These are phyloP conservation scores for Syngnathoides biaculeatus DNA, from an alignment of 2,113 vertebrate species.

Conservation along the genomic window DNA sequence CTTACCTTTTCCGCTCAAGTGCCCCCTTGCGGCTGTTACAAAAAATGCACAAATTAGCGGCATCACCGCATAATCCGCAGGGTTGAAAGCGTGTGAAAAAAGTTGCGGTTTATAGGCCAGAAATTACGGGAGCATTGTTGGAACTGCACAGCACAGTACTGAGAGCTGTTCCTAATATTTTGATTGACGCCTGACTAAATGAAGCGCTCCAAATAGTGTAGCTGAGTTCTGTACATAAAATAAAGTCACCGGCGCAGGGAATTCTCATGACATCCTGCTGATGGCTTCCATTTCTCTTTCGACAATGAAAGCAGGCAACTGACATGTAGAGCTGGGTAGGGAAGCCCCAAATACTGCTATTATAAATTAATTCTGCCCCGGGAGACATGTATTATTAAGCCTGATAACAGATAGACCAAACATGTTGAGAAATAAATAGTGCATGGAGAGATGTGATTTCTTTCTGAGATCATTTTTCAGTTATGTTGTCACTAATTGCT, in stretches of 20 bases:
- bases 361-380: constrained; percentile 54
- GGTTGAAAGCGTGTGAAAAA: too few species aligned
- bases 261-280: constrained; percentile 34
- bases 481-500: background rate
- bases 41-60: too few species aligned
- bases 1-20: too few species aligned
- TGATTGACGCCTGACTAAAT: background rate
- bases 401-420: constrained; percentile 42
- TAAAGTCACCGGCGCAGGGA: constrained; percentile 16
- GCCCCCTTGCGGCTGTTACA: too few species aligned
- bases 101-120: too few species aligned
- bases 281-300: constrained; percentile 12
- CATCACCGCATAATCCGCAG: too few species aligned
- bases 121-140: too few species aligned
- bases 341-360: constrained; percentile 32
- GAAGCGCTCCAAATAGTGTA: background rate
- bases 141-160: too few species aligned
- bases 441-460: background rate
- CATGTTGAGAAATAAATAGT: constrained; percentile 27
- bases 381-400: constrained; percentile 52
- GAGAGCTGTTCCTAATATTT: background rate
- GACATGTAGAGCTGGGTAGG: constrained; percentile 18
- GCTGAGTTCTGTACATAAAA: background rate
- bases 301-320: constrained; percentile 21
- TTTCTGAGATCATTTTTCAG: background rate